These are phyloP conservation scores for Spheniscus mendiculus DNA, from an alignment of 2,113 vertebrate genomes.

Conservation along the genomic window DNA sequence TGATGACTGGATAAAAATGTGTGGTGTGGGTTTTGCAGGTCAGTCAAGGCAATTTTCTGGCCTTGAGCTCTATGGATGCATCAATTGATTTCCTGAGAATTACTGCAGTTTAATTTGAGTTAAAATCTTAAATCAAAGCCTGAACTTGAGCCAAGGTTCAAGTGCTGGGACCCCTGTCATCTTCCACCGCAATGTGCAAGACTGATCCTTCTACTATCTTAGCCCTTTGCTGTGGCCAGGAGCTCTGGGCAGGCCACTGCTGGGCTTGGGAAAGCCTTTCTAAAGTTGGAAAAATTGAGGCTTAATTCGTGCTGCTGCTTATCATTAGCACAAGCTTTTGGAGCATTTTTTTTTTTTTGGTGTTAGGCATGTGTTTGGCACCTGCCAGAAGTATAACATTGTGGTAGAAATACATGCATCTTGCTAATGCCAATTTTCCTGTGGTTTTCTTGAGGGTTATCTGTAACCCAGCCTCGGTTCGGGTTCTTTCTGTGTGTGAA, in stretches of 20 bases:
- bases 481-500: background rate
- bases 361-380: background rate
- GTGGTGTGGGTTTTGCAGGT: background rate
- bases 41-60: background rate
- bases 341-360: background rate
- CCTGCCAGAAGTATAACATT: background rate
- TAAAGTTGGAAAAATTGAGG: rapidly evolving
- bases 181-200: background rate
- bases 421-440: background rate
- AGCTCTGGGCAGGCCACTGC: background rate
- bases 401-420: background rate
- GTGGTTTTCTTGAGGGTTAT: background rate
- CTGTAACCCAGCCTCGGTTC: background rate
- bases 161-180: background rate
- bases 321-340: background rate
- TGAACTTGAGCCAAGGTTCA: background rate
- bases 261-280: background rate
- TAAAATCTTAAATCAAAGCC: background rate
- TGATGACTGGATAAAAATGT: background rate
- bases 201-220: background rate
- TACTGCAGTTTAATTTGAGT: background rate
- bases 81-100: background rate
- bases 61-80: background rate
- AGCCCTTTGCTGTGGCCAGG: background rate
- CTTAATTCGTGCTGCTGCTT: background rate